Conservation (phyloP, 2,888 invertebrate genomes). For the Diarsia rubi region DNA sequence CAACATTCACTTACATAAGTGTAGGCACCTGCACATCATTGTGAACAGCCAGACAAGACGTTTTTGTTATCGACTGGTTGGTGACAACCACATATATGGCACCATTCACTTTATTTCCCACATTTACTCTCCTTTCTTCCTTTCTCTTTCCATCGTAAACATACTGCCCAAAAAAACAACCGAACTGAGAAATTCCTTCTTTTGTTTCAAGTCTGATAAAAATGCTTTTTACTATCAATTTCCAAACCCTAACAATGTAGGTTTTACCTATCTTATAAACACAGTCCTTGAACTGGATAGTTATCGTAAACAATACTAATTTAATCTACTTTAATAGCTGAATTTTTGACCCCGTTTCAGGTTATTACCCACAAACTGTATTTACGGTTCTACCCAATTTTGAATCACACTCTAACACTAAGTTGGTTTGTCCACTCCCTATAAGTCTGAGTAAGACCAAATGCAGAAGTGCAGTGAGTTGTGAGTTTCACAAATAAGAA, state of each 20-base stretch:
- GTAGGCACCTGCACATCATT: too few species aligned
- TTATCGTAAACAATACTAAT: slow-evolving; percentile 38
- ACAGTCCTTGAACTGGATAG: slow-evolving; percentile 41
- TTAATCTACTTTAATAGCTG: slow-evolving; percentile 20
- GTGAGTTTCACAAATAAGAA: slow-evolving; percentile 26
- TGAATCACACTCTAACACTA: slow-evolving; percentile 23
- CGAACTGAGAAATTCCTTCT: too few species aligned
- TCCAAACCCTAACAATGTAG: slow-evolving; percentile 1
- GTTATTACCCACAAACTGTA: not conserved
- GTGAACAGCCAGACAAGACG: too few species aligned
- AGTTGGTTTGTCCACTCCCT: slow-evolving; percentile 10
- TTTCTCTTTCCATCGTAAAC: too few species aligned
- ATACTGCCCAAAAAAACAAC: too few species aligned
- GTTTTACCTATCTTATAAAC: not conserved
- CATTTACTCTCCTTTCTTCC: too few species aligned
- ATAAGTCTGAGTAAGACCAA: slow-evolving; percentile 30
- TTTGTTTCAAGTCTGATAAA: too few species aligned
- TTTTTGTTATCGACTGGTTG: too few species aligned
- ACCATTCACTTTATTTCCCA: too few species aligned
- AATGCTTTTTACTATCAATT: not conserved
- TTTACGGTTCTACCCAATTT: not conserved
- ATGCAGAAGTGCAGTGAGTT: slow-evolving; percentile 10
- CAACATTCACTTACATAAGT: too few species aligned
- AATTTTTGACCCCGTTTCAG: not conserved
- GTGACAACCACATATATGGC: too few species aligned